These are phyloP conservation scores for Mionectes macconnelli DNA, from an alignment of 2,113 vertebrate genomes.

Conservation along the genomic window DNA sequence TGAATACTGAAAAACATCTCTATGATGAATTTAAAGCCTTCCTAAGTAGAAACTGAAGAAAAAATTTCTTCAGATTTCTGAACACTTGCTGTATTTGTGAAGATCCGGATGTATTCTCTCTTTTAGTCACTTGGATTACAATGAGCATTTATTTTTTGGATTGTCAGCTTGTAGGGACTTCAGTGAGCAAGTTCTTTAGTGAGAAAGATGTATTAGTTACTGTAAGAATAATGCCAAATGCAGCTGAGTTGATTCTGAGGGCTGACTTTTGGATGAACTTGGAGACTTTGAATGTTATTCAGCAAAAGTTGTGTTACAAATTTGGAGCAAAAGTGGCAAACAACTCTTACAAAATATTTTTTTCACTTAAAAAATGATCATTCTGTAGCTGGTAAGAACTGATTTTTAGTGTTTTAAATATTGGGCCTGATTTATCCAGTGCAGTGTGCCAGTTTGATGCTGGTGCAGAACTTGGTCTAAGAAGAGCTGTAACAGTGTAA, in stretches of 20 bases:
- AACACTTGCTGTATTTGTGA: neutral
- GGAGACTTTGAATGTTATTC: neutral
- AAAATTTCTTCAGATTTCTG: neutral
- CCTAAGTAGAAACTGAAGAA: neutral
- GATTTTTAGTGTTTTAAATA: neutral
- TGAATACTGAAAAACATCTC: neutral
- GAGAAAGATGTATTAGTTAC: neutral
- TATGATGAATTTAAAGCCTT: neutral
- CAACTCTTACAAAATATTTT: neutral
- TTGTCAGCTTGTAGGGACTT: neutral
- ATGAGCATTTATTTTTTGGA: neutral
- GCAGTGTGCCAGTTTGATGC: neutral
- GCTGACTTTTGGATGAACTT: neutral
- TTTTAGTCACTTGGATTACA: neutral
- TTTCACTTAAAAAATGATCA: neutral
- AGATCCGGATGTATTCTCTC: neutral
- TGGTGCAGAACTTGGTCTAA: neutral
- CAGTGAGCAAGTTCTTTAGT: neutral
- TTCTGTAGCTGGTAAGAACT: neutral
- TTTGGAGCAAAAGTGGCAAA: neutral
- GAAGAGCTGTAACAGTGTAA: neutral
- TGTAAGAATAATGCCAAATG: neutral
- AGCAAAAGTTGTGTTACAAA: neutral
- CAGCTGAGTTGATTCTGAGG: neutral
- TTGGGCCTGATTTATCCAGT: neutral